phyloP scores from a whole-genome alignment of 2,113 vertebrate species.

The Toxotes jaculatrix region DNA sequence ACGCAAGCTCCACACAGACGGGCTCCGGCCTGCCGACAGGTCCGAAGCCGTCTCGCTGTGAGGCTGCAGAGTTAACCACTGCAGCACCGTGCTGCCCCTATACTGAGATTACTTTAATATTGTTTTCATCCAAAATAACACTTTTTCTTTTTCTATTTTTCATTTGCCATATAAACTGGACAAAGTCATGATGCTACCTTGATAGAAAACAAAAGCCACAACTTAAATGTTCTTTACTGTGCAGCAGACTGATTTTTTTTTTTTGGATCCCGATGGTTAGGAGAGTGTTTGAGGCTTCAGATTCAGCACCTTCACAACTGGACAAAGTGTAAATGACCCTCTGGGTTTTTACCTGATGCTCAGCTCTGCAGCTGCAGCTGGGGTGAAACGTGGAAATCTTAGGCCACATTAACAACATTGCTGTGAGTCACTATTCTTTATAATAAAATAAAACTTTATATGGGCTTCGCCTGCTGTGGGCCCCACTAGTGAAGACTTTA shows the following conservation, averaged over 20 bases:
- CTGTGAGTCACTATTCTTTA: neutral
- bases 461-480: neutral
- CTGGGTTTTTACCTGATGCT: neutral
- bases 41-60: too few relatives aligned
- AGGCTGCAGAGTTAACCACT: too few relatives aligned
- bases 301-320: neutral
- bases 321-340: neutral
- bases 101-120: too few relatives aligned
- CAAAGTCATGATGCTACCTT: too few relatives aligned
- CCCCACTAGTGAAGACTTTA: neutral
- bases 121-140: too few relatives aligned
- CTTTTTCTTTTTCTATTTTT: too few relatives aligned
- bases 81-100: too few relatives aligned
- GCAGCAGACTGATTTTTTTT: neutral
- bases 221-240: neutral
- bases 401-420: neutral
- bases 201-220: neutral
- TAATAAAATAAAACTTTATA: neutral
- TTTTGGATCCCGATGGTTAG: neutral
- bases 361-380: neutral
- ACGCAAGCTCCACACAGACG: too few relatives aligned
- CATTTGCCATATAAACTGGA: too few relatives aligned
- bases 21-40: too few relatives aligned
- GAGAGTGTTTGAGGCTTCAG: neutral
- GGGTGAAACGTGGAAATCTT: neutral